phyloP scores from a whole-genome alignment of 2,797 vertebrate genomes.

The Mormyrops attenuatus region DNA sequence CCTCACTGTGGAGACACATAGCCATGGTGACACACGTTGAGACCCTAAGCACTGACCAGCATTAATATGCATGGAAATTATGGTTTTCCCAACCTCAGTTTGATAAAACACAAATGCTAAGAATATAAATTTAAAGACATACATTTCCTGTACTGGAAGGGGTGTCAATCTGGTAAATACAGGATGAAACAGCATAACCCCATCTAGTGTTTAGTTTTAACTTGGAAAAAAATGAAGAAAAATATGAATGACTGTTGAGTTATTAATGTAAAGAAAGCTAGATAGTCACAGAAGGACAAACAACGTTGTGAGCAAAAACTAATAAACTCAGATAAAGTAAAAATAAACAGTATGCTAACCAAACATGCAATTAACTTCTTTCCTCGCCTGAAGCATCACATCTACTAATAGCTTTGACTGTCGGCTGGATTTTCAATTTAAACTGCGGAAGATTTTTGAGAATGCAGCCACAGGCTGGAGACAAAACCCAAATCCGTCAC shows the following conservation, averaged over 20 bases:
- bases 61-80: neutral
- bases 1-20: neutral
- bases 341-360: conserved; percentile 29
- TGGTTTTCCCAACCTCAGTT: neutral
- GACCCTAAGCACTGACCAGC: neutral
- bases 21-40: neutral
- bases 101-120: neutral
- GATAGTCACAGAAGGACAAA: conserved; percentile 28
- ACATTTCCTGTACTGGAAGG: neutral
- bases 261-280: conserved; percentile 32
- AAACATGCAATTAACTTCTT: conserved; percentile 37
- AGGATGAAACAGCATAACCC: neutral
- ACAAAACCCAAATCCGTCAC: conserved; percentile 8
- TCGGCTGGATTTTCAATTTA: conserved; percentile 50
- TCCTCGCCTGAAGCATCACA: conserved; percentile 31
- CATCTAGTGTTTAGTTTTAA: neutral
- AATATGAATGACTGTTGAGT: conserved; percentile 30
- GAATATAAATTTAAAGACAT: neutral
- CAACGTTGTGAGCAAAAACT: conserved; percentile 24
- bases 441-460: conserved; percentile 31
- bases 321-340: conserved; percentile 26
- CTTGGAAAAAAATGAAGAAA: neutral
- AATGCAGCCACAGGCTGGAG: conserved; percentile 25
- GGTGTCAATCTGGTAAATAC: neutral
- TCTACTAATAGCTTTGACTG: conserved; percentile 43